Evolutionary conservation across 2,888 invertebrate species (phyloP), one percentile per base, ranked within the genome.

Genomic region (Cabera pusaria): DNA sequence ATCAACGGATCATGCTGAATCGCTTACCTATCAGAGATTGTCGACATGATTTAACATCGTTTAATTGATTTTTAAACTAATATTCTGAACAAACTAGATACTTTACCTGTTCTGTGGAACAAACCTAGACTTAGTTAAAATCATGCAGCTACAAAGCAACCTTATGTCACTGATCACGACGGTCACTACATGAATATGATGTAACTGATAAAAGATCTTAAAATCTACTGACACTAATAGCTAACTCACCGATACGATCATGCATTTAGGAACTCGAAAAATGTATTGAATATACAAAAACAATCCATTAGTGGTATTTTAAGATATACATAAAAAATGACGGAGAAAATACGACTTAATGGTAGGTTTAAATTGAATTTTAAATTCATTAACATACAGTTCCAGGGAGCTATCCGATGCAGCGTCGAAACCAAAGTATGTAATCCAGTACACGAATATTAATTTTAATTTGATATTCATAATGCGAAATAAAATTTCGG

Each of bases 371-470:
- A 56, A 57, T 58, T 37, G 29, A 59, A 63, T 64, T 65, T 59
- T 62, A 62, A 64, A 64, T 64, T n/a, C n/a, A n/a, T n/a, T 50
- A 74, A 85, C 85, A 61, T 85, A 85, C 85, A 68, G 72, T 75
- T 81, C 81, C 85, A 35, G 84, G 80, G 49, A 79, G 72, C 84
- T 85, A 62, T 74, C 76, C 79, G 58, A 52, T 60, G 77, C 78
- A 74, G 83, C 80, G 64, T 53, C 65, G 59, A 67, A 67, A 72
- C 58, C 59, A 70, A 52, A 65, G 56, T 65, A 67, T 67, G 67
- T 75, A 69, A 68, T 64, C 61, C 59, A 67, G 58, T 56, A 55
- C 43, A 64, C 44, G 59, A 43, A 57, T 48, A 64, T 60, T 60
- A 60, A 68, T 60, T 60, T 56, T 43, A 62, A 60, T 59, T 43